Base-by-base conservation (phyloP, 2,113 vertebrate genomes). In the Lipophrys pholis region DNA sequence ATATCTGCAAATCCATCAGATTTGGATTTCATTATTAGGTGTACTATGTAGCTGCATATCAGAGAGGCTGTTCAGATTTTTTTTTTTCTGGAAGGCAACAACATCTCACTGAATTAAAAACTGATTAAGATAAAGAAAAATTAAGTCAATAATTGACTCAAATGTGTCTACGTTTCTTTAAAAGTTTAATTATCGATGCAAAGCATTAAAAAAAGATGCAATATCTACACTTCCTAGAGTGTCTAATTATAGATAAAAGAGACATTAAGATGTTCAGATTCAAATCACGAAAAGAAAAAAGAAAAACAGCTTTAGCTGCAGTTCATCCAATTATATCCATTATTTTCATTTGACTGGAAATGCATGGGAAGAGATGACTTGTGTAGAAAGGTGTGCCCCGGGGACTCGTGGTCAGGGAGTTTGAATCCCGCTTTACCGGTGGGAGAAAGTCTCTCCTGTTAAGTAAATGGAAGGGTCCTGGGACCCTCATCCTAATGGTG, bases 401-500 rank as follows among this genome's bases (percentile, higher is more conserved):
- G 69, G 73, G 80, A 54, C 56, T 74, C 56, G 30, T 69, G 61
- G 69, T 76, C 21, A 51, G 46, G 83, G 65, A n/a, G 73, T 70
- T 83, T 71, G 70, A 80, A 61, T 78, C 60, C 71, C 45, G 69
- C 74, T 82, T 82, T 70, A 58, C 60, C 11, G 15, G 45, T 69
- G 45, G 78, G 56, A 76, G 78, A 87, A 84, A 78, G 74, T 84
- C 46, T 57, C 66, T 61, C 86, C 89, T 90, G 82, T 89, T 91
- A 86, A 78, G 61, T 77, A 83, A 89, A 86, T 79, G 61, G 80
- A 76, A 65, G 71, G 77, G 69, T 80, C 81, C 81, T 40, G 67
- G 79, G 75, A 87, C 81, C 73, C 61, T 78, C 69, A 88, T 76
- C 52, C 73, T 87, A 85, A 89, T 87, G 74, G 81, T 57, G 65